A percentile compares a stretch with the other conserved stretches of the same genome.
These are phyloP conservation scores for Phylloscopus whistleri DNA, from an alignment of 2,113 vertebrate species.

Conservation along the genomic window DNA sequence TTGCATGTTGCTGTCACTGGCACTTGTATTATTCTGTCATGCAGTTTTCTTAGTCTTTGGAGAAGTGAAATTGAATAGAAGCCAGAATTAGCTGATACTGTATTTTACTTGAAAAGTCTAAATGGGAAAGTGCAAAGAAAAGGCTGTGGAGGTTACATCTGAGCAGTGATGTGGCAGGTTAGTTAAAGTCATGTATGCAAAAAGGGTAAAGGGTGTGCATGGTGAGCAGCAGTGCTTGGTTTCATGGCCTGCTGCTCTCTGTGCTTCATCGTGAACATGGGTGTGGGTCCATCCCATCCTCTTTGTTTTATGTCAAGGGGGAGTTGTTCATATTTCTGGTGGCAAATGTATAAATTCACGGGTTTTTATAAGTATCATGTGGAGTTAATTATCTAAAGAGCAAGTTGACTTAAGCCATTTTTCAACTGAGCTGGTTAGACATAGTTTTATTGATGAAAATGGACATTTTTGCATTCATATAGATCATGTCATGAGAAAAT, in stretches of 20 bases:
- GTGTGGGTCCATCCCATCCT: background rate
- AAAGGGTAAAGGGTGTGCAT: background rate
- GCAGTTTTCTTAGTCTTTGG: background rate
- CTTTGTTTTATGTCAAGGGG: background rate
- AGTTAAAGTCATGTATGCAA: background rate
- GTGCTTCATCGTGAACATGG: fast-evolving
- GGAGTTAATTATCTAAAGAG: background rate
- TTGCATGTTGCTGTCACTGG: background rate
- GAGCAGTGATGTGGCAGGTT: background rate
- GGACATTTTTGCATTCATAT: background rate
- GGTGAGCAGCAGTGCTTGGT: background rate
- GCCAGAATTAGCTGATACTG: background rate
- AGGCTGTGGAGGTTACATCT: background rate
- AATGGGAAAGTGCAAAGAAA: background rate
- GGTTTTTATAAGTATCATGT: background rate
- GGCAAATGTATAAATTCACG: background rate
- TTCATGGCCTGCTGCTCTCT: background rate
- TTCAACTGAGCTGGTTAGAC: background rate
- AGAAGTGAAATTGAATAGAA: background rate
- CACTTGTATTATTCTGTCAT: background rate
- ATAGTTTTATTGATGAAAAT: background rate
- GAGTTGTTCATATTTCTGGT: background rate
- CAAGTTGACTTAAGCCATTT: background rate
- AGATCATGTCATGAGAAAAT: background rate
- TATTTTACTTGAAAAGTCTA: background rate